These are phyloP conservation scores for Sinella curviseta DNA, from an alignment of 1,140 invertebrate genomes.

Conservation along the genomic window DNA sequence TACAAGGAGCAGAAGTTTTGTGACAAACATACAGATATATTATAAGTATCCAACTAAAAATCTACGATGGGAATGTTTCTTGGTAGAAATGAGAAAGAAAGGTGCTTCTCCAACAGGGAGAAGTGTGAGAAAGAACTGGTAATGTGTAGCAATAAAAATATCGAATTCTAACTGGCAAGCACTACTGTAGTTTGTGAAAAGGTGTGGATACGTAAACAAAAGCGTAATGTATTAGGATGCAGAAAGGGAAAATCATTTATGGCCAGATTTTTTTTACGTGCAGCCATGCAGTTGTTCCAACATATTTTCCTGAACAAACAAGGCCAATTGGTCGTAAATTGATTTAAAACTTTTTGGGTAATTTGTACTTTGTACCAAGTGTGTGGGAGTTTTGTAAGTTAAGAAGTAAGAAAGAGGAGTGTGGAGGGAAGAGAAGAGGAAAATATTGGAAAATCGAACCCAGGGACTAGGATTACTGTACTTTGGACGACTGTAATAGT, in stretches of 20 bases:
- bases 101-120: too few species aligned
- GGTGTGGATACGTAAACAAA: too few species aligned
- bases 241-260: not conserved
- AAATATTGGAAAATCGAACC: not conserved
- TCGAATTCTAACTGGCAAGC: too few species aligned
- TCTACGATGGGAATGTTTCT: not conserved
- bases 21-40: not conserved
- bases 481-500: too few species aligned
- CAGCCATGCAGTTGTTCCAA: too few species aligned
- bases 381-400: slow-evolving; percentile 6
- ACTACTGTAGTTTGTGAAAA: too few species aligned
- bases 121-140: too few species aligned
- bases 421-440: not conserved
- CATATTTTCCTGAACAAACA: not conserved
- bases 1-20: not conserved
- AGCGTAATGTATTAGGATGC: too few species aligned
- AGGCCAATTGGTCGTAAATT: not conserved
- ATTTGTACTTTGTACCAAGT: slow-evolving; percentile 9
- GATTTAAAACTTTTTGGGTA: slow-evolving; percentile 14
- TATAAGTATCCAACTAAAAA: not conserved
- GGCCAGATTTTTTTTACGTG: too few species aligned
- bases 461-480: too few species aligned
- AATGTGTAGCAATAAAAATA: too few species aligned
- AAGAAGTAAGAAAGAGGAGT: not conserved
- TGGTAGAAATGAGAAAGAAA: not conserved